phyloP scores from a whole-genome alignment of 92 coral and sea anemone species.

The Paramuricea clavata region DNA sequence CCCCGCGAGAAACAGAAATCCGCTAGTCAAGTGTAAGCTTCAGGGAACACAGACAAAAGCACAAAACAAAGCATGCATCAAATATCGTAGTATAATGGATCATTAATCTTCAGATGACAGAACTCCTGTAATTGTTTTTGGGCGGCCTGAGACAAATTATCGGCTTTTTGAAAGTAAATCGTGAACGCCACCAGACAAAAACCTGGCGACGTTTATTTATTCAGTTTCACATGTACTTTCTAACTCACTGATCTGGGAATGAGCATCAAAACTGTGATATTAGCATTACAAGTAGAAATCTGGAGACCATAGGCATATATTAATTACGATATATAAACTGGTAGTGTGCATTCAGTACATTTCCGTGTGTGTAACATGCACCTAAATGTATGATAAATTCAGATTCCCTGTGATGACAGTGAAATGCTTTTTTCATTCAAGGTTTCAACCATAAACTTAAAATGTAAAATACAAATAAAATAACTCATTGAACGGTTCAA shows the following conservation, averaged over 20 bases:
- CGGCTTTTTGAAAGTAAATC: conserved; percentile 32
- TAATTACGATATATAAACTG: background rate
- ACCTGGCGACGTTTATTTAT: conserved; percentile 4
- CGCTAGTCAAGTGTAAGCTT: conserved; percentile 7
- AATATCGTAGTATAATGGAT: conserved; percentile 29
- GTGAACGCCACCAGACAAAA: background rate
- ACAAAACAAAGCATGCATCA: conserved; percentile 14
- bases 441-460: background rate
- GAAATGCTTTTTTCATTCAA: background rate
- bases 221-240: conserved; percentile 7
- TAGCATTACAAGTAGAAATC: background rate
- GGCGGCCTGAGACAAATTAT: conserved; percentile 48
- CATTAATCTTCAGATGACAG: conserved; percentile 49
- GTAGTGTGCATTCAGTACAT: background rate
- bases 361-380: no score
- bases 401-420: no score
- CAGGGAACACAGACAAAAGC: conserved; percentile 24
- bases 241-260: background rate
- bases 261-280: background rate
- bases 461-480: background rate
- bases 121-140: conserved; percentile 40
- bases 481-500: background rate
- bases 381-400: no score
- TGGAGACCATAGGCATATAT: background rate
- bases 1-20: background rate